These are phyloP conservation scores for Cheiracanthium punctorium DNA, from an alignment of 2,888 invertebrate species.

Conservation along the genomic window DNA sequence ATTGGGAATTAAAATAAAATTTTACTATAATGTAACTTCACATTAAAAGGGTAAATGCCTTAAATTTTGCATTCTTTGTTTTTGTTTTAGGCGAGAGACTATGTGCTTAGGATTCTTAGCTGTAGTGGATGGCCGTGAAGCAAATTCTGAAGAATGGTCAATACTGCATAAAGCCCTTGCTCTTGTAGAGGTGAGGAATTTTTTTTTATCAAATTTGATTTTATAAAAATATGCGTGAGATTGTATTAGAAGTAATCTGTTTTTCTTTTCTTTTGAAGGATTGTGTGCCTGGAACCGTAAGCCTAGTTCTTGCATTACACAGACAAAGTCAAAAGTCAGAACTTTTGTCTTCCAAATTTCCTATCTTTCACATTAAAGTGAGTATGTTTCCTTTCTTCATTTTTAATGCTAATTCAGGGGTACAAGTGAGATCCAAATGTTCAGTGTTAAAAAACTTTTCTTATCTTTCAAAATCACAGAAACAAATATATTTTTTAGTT, in stretches of 20 bases:
- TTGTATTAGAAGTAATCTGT: not conserved
- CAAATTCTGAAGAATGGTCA: slow-evolving; percentile 74
- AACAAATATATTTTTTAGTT: too few relatives aligned
- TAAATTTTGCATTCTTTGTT: too few relatives aligned
- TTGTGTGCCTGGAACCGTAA: slow-evolving; percentile 49
- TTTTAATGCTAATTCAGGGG: too few relatives aligned
- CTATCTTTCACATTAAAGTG: slow-evolving; percentile 57
- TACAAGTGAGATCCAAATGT: too few relatives aligned
- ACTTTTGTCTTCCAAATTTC: slow-evolving; percentile 38
- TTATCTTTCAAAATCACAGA: too few relatives aligned
- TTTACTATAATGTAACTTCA: too few relatives aligned
- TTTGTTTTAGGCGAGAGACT: slow-evolving; percentile 65
- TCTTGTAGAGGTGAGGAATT: slow-evolving; percentile 74
- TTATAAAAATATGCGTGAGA: not conserved
- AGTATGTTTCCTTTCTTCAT: not conserved
- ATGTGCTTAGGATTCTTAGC: slow-evolving; percentile 68
- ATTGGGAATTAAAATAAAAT: too few relatives aligned
- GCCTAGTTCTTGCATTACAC: slow-evolving; percentile 51
- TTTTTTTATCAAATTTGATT: not conserved
- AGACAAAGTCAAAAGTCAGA: slow-evolving; percentile 34
- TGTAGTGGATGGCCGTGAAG: slow-evolving; percentile 74
- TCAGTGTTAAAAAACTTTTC: too few relatives aligned
- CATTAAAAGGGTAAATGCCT: too few relatives aligned
- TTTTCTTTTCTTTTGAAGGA: slow-evolving; percentile 35
- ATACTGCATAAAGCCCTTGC: slow-evolving; percentile 75